Base-by-base conservation (phyloP, 2,888 invertebrate species). In the Aleiodes testaceus region DNA sequence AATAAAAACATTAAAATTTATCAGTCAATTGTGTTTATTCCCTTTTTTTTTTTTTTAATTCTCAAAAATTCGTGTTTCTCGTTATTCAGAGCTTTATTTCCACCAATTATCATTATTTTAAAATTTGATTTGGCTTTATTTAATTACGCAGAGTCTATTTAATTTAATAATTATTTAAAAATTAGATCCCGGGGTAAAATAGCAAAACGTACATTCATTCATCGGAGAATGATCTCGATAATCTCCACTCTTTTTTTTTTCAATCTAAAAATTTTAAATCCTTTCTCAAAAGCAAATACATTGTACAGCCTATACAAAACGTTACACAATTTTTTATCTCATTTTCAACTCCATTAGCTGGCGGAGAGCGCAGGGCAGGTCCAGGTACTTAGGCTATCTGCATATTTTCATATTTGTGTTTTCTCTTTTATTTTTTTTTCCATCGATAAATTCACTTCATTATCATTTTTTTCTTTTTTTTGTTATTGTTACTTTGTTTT, bases 341-440 rank as follows among this genome's bases (percentile, higher is more conserved):
- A 47, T 50, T 72, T 59, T 59, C 70, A 75, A 74, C 72, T 76
- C 75, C 75, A 76, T 76, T 71, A 69, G 73, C 71, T 72, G 78
- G 78, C 81, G 82, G 81, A 81, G 82, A 82, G 77, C 77, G 78
- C 79, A 80, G 83, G 83, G 82, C 80, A 82, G 84, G 80, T 84
- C 83, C 84, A 85, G 84, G 84, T 85, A 85, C 84, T 84, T 81
- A 83, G 82, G 84, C 84, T 85, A 85, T 83, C 81, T 83, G 81
- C 78, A 80, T 82, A 80, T 82, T 82, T 81, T 82, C 81, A 81
- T 81, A 71, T 65, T 3, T 26, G 26, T 26, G 42, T 47, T 74
- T 74, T 61, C 63, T 72, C 66, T 66, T 69, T 64, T 52, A 49
- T 14, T 22, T 36, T 42, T 67, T 72, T 69, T 49, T 67, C 66